Conservation (phyloP, 1,140 invertebrate genomes). For the Temnothorax curvispinosus region DNA sequence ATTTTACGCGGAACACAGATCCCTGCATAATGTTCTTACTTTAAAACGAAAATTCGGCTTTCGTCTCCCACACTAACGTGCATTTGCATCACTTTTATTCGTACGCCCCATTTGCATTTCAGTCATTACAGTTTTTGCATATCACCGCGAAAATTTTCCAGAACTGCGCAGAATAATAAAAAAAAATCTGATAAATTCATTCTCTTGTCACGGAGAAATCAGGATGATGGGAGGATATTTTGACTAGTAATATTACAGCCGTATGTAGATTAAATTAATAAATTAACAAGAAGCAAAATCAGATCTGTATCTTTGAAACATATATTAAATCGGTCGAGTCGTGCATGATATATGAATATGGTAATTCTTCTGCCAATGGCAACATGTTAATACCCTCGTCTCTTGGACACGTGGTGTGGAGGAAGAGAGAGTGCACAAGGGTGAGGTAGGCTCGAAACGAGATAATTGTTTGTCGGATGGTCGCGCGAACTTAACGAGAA, state of each 20-base stretch:
- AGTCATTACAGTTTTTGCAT: constrained; percentile 43
- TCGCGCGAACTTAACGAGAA: constrained; percentile 8
- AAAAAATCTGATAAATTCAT: constrained; percentile 3
- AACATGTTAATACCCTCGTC: constrained; percentile 12
- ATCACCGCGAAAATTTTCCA: constrained; percentile 21
- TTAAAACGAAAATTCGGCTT: constrained; percentile 28
- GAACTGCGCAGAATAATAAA: not conserved
- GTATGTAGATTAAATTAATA: constrained; percentile 12
- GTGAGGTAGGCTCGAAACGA: constrained; percentile 6
- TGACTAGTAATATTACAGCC: not conserved
- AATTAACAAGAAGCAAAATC: not conserved
- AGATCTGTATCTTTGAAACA: not conserved
- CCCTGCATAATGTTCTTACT: constrained; percentile 35
- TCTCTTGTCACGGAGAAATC: not conserved
- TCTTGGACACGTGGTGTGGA: not conserved
- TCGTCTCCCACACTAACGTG: not conserved
- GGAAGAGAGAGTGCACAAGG: not conserved
- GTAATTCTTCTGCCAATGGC: not conserved
- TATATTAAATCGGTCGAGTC: not conserved
- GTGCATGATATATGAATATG: constrained; percentile 1
- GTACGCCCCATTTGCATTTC: constrained; percentile 18
- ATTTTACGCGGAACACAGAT: not conserved
- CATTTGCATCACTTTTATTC: constrained; percentile 47
- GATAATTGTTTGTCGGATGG: constrained; percentile 1
- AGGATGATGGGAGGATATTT: not conserved